phyloP scores from a whole-genome alignment of 2,113 vertebrate genomes.

The Charina bottae region DNA sequence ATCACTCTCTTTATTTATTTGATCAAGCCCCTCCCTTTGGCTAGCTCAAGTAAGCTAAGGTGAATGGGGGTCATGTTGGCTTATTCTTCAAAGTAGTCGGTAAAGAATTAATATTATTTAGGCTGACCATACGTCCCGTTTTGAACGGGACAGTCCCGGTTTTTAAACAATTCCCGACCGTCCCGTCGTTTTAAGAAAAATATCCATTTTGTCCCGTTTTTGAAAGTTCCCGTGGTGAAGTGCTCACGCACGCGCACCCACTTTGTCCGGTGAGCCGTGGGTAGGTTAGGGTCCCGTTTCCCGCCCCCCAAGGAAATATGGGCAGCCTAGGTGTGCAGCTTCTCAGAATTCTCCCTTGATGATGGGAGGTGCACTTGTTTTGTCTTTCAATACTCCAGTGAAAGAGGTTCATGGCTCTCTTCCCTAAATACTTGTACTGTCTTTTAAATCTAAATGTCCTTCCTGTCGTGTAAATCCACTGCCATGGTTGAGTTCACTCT shows the following conservation, averaged over 20 bases:
- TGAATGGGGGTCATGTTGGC: background rate
- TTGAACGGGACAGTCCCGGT: too few relatives aligned
- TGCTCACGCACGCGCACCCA: too few relatives aligned
- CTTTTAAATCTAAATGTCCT: background rate
- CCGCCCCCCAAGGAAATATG: too few relatives aligned
- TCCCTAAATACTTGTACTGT: background rate
- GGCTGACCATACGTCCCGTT: too few relatives aligned
- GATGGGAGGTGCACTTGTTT: background rate
- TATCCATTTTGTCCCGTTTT: too few relatives aligned
- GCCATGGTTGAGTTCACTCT: constrained; percentile 16
- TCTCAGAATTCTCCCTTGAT: background rate
- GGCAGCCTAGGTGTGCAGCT: background rate
- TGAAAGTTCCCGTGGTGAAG: too few relatives aligned
- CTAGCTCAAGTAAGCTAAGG: background rate
- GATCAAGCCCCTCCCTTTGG: background rate
- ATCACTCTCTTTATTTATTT: background rate
- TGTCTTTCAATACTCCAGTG: background rate
- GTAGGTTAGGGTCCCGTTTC: too few relatives aligned
- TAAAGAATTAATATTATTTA: background rate
- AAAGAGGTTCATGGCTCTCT: background rate
- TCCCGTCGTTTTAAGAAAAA: too few relatives aligned
- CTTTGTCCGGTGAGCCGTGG: too few relatives aligned
- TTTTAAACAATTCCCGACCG: too few relatives aligned
- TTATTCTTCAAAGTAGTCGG: background rate
- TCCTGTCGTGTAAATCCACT: constrained; percentile 1